Conservation (phyloP, 1,140 invertebrate genomes). For the Bombus pascuorum region DNA sequence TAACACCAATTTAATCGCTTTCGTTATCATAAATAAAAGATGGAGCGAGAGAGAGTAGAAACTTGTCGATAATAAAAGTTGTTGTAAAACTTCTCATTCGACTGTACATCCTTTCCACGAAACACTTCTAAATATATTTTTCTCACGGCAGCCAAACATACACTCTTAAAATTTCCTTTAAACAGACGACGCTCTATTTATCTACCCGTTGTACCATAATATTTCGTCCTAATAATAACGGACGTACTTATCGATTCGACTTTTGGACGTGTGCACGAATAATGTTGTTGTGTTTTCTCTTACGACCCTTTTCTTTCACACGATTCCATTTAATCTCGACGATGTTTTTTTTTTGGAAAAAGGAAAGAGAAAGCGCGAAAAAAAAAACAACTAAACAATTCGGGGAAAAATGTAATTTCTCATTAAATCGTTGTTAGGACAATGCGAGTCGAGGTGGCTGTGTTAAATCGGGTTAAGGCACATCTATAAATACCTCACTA, state of each 20-base stretch:
- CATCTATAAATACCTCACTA: conserved; percentile 80
- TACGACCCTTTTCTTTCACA: conserved; percentile 6
- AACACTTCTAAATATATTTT: conserved; percentile 35
- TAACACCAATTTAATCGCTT: conserved; percentile 1
- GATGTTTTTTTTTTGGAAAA: neutral
- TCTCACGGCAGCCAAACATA: conserved; percentile 8
- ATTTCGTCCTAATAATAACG: conserved; percentile 59
- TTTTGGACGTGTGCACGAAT: conserved; percentile 54
- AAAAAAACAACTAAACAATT: neutral
- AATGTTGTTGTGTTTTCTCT: conserved; percentile 31
- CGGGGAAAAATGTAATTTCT: conserved; percentile 63
- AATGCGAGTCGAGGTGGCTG: conserved; percentile 74
- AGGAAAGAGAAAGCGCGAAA: neutral
- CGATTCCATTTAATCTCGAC: neutral
- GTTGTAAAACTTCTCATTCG: conserved; percentile 6
- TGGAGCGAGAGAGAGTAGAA: neutral
- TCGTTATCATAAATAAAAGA: neutral
- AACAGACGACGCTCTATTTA: conserved; percentile 38
- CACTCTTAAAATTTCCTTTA: conserved; percentile 39
- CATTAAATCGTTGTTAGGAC: conserved; percentile 74
- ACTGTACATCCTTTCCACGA: conserved; percentile 25
- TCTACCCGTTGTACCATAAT: conserved; percentile 33
- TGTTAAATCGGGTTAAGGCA: conserved; percentile 82
- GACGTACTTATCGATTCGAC: conserved; percentile 63
- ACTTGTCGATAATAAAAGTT: conserved; percentile 15